A percentile compares a stretch with the other conserved stretches of the same genome.
These are phyloP conservation scores for Hermodice carunculata DNA, from an alignment of 2,888 invertebrate species.

Conservation along the genomic window DNA sequence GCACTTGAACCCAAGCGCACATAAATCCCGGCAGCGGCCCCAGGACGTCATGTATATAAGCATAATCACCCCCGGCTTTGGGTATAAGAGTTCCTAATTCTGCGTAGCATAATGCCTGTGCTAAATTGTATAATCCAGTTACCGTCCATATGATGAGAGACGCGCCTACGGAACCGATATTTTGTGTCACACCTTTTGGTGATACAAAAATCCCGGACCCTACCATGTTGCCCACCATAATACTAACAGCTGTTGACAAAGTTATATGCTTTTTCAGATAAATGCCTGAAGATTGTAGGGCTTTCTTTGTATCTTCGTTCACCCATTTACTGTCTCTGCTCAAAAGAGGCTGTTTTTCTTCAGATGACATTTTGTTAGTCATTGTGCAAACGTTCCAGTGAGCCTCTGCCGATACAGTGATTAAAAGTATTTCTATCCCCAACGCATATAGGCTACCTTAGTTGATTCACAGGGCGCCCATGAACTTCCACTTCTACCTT, in stretches of 20 bases:
- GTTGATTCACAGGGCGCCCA: no score
- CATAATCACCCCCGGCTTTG: conserved; percentile 24
- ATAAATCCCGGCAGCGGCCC: conserved; percentile 23
- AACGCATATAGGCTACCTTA: no score
- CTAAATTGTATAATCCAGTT: conserved; percentile 13
- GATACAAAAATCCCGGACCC: conserved; percentile 25
- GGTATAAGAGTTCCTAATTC: conserved; percentile 21
- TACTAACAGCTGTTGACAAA: conserved; percentile 6
- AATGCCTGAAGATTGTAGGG: no score
- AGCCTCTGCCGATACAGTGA: no score
- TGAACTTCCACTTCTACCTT: no score
- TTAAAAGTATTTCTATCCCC: no score
- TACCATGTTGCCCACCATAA: conserved; percentile 20
- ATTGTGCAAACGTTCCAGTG: no score
- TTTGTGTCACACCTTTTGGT: conserved; percentile 15
- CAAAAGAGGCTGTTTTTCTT: not conserved
- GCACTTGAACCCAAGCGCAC: conserved; percentile 17
- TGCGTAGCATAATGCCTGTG: conserved; percentile 23
- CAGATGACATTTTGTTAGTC: not conserved
- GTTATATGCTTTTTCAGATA: conserved; percentile 18
- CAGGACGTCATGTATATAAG: conserved; percentile 13
- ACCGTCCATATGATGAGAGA: conserved; percentile 16
- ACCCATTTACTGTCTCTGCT: not conserved
- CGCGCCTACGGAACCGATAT: conserved; percentile 19
- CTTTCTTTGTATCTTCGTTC: no score